Base-by-base conservation (phyloP, 53 echinoderm and acorn worm genomes). In the Echinarachnius parma region DNA sequence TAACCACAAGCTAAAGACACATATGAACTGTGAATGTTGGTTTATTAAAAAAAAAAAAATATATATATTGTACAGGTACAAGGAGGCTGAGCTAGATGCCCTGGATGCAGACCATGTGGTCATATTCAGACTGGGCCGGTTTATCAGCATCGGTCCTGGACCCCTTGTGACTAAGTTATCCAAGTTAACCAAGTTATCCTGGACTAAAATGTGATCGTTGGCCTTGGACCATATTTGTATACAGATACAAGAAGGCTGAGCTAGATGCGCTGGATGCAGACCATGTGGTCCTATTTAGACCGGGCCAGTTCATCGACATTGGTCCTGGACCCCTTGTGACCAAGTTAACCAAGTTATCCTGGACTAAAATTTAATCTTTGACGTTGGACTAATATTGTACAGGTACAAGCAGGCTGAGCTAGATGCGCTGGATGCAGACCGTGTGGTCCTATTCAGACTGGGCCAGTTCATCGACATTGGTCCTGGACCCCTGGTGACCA, bases 221-320 rank as follows among this genome's bases (percentile, higher is more conserved):
- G n/a, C n/a, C n/a, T n/a, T n/a, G n/a, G n/a, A n/a, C n/a, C n/a
- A n/a, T n/a, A n/a, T n/a, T 28, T 60, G 11, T 46, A 30, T 14
- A 3, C 78, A 91, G 91, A 19, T 91, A 91, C 72, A 91, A 83
- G 59, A 67, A 53, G 33, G 66, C 80, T 10, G 83, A 85, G 55
- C 28, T 94, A 21, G 75, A 81, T 5, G 44, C 77, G 19, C 53
- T 54, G 1, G 75, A 66, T 10, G 28, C 64, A 48, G 82, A 89
- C 50, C 63, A 80, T 19, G 45, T 86, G 22, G 77, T 83, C 19
- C 54, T 94, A 22, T 94, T 83, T 55, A 62, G 94, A 72, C 66
- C 86, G 22, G 90, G 87, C 8, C 71, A 84, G 48, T 94, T 94
- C 44, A 86, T 94, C 30, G 94, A 94, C 64, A 36, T 90, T 56